Base-by-base conservation (phyloP, 2,797 vertebrate species). In the Rhyacichthys aspro region DNA sequence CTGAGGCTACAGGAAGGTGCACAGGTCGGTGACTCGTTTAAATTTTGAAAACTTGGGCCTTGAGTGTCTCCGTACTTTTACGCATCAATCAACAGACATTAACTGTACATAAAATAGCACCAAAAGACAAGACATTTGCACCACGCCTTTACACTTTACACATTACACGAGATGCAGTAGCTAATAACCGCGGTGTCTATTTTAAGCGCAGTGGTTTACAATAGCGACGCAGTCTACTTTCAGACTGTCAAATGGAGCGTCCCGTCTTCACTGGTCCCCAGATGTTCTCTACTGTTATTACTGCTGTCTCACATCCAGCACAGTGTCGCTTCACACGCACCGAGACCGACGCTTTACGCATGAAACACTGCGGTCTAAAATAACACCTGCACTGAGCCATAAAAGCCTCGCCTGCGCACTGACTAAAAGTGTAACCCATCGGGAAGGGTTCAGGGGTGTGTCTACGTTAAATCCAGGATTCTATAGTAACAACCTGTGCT, bases 11-110 rank as follows among this genome's bases (percentile, higher is more conserved):
- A 92, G 92, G 88, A 88, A 86, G 87, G 41, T 77, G 56, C 72
- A 86, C 81, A 84, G 86, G 86, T 69, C 66, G 32, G 88, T 83
- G 89, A 91, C 82, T 89, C 86, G 89, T 84, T 28, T 65, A 63
- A 67, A 50, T 82, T 74, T 63, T 83, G 79, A 72, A 67, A 86
- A 87, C 77, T 59, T 70, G 75, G 86, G 79, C 77, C 75, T 90
- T 89, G 90, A 72, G 81, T 54, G 80, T 28, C 23, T 28, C 23
- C 23, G 7, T 28, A 28, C 7, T 28, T 5, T 28, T 28, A 28
- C 7, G 23, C 23, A 28, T 28, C 23, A 28, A 28, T 28, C 23
- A 28, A 28, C 1, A 4, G 23, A 28, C 7, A 28, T 28, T 23
- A 23, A 23, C 2, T 23, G 19, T 5, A 23, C 19, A 28, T 28